Percentiles rank a stretch among this genome's conserved stretches.
Conservation (phyloP, 2,888 invertebrate species). For the Julus scanicus region DNA sequence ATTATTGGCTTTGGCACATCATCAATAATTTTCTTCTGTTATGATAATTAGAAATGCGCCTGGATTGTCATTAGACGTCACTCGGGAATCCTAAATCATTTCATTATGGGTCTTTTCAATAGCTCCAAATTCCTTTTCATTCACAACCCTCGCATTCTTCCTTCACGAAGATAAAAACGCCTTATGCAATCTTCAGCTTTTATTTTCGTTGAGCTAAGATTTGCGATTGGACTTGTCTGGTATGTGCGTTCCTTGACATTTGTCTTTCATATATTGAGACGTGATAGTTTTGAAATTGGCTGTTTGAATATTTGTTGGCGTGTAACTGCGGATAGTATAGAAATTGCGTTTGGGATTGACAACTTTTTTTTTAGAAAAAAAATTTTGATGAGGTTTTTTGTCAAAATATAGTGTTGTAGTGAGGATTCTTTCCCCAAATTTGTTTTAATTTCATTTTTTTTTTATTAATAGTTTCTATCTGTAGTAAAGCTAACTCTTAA, state of each 20-base stretch:
- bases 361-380: neutral
- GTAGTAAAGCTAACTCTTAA: no score
- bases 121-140: constrained; percentile 27
- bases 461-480: no score
- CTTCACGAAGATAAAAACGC: constrained; percentile 2
- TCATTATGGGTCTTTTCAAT: constrained; percentile 22
- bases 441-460: no score
- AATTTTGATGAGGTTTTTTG: no score
- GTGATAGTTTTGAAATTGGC: constrained; percentile 33
- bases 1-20: constrained; percentile 54
- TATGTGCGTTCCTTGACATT: constrained; percentile 33
- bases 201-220: neutral
- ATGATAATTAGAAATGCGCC: constrained; percentile 51
- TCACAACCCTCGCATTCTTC: constrained; percentile 33
- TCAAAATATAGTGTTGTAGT: no score
- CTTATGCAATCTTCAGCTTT: neutral
- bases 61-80: constrained; percentile 46
- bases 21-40: constrained; percentile 53
- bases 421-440: no score
- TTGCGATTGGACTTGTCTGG: constrained; percentile 26
- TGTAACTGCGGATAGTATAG: neutral
- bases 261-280: neutral
- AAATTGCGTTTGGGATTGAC: neutral
- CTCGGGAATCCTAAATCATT: constrained; percentile 43
- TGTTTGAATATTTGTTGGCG: neutral